phyloP scores from a whole-genome alignment of 2,888 invertebrate species.

The Scaptodrosophila latifasciaeformis region DNA sequence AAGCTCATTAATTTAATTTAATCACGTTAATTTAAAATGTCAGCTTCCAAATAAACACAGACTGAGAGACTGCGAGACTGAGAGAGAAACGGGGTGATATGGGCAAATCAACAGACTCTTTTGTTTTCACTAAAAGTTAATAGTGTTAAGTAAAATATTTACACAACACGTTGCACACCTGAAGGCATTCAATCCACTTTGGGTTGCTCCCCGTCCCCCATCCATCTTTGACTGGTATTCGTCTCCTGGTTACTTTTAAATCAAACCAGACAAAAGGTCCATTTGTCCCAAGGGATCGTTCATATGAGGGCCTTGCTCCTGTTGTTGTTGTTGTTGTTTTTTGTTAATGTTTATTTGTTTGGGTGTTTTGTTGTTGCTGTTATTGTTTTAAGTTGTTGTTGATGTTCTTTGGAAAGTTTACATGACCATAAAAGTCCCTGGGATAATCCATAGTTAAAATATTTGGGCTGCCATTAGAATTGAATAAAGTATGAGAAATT shows the following conservation, averaged over 20 bases:
- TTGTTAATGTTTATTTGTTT: too few species aligned
- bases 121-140: conserved; percentile 60
- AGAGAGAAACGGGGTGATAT: conserved; percentile 1
- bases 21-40: conserved; percentile 59
- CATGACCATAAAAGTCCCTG: conserved; percentile 39
- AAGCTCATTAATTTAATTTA: conserved; percentile 61
- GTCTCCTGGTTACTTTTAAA: not conserved
- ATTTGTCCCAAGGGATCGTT: not conserved
- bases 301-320: not conserved
- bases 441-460: conserved; percentile 28
- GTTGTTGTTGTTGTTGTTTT: not conserved
- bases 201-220: not conserved
- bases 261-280: not conserved
- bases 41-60: conserved; percentile 18
- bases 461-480: conserved; percentile 1
- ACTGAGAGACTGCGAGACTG: not conserved
- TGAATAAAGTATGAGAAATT: too few species aligned
- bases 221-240: not conserved
- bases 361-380: too few species aligned
- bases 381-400: too few species aligned
- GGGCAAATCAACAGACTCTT: conserved; percentile 20
- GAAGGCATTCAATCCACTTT: conserved; percentile 32
- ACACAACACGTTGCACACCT: conserved; percentile 53
- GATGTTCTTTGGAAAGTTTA: conserved; percentile 22
- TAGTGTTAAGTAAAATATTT: conserved; percentile 64